Conservation (phyloP, 92 coral and sea anemone genomes). For the Anthopleura xanthogrammica region DNA sequence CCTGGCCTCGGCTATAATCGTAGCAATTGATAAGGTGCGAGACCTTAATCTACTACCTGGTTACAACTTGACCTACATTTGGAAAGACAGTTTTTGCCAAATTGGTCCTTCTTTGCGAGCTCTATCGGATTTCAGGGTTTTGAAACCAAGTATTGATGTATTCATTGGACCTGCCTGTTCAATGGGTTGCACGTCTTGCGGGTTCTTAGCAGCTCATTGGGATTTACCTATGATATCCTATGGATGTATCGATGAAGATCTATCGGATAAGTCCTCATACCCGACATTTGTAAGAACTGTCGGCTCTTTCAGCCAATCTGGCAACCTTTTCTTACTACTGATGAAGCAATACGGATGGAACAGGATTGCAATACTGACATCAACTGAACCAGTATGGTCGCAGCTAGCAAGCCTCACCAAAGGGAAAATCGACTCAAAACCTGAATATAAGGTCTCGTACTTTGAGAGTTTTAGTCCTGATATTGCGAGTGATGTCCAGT, state of each 20-base stretch:
- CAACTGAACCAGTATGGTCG: constrained; percentile 72
- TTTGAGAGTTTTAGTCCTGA: too few species aligned
- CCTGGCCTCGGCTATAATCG: constrained; percentile 67
- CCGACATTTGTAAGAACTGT: constrained; percentile 85
- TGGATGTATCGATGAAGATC: constrained; percentile 59
- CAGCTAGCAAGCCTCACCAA: constrained; percentile 59
- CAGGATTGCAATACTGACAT: constrained; percentile 61
- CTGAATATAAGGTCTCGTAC: constrained; percentile 39
- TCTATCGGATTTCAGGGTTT: constrained; percentile 48
- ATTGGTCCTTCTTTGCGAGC: constrained; percentile 57
- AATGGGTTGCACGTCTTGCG: constrained; percentile 72
- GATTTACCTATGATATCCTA: constrained; percentile 76
- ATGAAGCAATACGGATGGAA: constrained; percentile 67
- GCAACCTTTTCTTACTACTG: constrained; percentile 35
- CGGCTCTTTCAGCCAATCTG: constrained; percentile 46
- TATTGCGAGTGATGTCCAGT: constrained; percentile 30
- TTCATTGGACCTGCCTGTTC: constrained; percentile 74
- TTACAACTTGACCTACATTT: constrained; percentile 55
- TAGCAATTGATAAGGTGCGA: constrained; percentile 52
- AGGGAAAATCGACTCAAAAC: constrained; percentile 38
- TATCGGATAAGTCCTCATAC: constrained; percentile 53
- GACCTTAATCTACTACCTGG: constrained; percentile 41
- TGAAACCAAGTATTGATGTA: constrained; percentile 51
- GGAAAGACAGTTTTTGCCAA: constrained; percentile 63
- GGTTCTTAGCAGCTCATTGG: constrained; percentile 73